Evolutionary conservation across 2,797 vertebrate genomes (phyloP).

Genomic region (Hippopotamyrus pictus): DNA sequence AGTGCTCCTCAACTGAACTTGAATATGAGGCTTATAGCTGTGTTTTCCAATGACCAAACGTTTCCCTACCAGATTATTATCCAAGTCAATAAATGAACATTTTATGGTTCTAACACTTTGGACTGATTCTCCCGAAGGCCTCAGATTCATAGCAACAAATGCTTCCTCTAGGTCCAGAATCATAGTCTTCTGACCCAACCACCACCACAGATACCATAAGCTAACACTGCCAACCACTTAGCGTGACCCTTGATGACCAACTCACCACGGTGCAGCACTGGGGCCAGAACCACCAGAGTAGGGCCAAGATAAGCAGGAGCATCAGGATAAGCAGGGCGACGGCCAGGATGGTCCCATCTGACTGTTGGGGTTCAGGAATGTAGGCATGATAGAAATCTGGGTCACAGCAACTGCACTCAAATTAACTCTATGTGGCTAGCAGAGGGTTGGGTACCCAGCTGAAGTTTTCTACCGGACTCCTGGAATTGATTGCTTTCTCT

Average conservation of each 20-base stretch:
- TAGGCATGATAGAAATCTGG: not conserved
- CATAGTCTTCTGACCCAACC: not conserved
- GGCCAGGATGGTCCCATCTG: constrained; percentile 86
- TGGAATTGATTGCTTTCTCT: not conserved
- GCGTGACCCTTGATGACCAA: constrained; percentile 5
- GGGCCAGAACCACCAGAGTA: constrained; percentile 99
- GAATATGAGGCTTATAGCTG: not conserved
- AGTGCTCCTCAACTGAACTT: not conserved
- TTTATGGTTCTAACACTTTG: not conserved
- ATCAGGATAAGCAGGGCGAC: constrained; percentile 84
- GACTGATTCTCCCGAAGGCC: not conserved
- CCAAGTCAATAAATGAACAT: not conserved
- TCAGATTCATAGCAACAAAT: not conserved
- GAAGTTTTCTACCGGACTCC: too few relatives aligned
- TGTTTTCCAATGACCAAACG: constrained; percentile 7
- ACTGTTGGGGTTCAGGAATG: constrained; percentile 54
- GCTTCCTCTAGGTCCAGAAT: not conserved
- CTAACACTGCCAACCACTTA: not conserved
- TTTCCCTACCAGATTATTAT: not conserved
- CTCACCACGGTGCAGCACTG: constrained; percentile 97
- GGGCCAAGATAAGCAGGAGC: constrained; percentile 72
- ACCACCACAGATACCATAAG: not conserved
- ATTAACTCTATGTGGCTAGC: not conserved
- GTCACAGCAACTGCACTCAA: not conserved
- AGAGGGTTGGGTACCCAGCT: not conserved